These are phyloP conservation scores for Chelon labrosus DNA, from an alignment of 2,797 vertebrate species.

Conservation along the genomic window DNA sequence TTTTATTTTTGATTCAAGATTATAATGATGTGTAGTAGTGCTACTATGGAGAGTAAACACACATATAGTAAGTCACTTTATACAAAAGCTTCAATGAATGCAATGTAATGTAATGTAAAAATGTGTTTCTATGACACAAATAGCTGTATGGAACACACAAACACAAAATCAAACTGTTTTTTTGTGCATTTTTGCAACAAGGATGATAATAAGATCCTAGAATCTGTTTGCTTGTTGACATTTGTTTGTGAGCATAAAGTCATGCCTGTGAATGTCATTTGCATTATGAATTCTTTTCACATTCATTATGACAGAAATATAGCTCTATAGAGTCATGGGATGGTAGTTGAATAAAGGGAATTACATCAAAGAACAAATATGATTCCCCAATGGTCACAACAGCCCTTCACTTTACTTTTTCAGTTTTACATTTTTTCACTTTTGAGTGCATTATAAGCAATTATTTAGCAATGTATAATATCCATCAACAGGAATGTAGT, in stretches of 20 bases:
- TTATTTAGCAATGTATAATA: constrained; percentile 17
- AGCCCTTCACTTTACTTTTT: constrained; percentile 10
- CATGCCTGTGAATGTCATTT: constrained; percentile 11
- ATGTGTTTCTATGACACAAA: not conserved
- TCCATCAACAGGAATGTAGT: constrained; percentile 44
- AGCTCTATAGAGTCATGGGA: constrained; percentile 25
- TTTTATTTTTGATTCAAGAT: not conserved
- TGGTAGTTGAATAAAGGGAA: constrained; percentile 59
- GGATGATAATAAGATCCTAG: not conserved
- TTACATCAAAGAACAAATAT: constrained; percentile 37
- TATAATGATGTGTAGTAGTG: too few species aligned
- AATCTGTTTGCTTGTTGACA: not conserved
- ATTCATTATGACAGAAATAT: constrained; percentile 8
- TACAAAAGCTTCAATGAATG: constrained; percentile 10
- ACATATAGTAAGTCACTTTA: not conserved
- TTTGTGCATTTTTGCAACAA: not conserved
- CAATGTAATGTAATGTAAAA: not conserved
- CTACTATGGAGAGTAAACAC: not conserved
- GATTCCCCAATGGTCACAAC: constrained; percentile 72
- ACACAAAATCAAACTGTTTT: not conserved
- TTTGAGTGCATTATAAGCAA: too few species aligned
- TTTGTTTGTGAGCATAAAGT: not conserved
- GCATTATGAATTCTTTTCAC: constrained; percentile 1
- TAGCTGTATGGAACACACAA: not conserved
- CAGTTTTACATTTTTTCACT: not conserved